Conservation (phyloP, 2,113 vertebrate genomes). For the Ondatra zibethicus region DNA sequence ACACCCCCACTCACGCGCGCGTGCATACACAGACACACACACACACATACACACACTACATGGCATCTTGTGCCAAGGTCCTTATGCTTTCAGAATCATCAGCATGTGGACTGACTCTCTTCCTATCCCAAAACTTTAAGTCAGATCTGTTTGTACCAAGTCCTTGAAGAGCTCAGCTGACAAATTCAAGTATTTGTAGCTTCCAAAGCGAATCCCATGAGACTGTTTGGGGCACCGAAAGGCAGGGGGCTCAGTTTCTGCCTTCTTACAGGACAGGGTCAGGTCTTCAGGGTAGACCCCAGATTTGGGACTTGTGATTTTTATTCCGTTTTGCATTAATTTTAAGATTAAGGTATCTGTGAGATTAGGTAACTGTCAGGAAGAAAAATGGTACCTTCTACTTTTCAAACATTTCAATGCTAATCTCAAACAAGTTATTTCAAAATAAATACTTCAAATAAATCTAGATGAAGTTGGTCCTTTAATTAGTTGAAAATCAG, state of each 20-base stretch:
- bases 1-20: neutral
- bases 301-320: neutral
- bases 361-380: neutral
- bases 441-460: neutral
- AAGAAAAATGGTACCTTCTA: neutral
- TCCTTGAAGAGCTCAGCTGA: neutral
- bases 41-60: neutral
- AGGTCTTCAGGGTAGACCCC: neutral
- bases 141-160: neutral
- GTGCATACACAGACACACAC: neutral
- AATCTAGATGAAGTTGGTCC: neutral
- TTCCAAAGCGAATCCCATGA: neutral
- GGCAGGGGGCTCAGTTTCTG: neutral
- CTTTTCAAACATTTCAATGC: slow-evolving; percentile 6
- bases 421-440: neutral
- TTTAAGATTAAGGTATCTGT: neutral
- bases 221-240: neutral
- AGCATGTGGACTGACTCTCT: neutral
- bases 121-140: neutral
- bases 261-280: neutral
- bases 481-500: neutral
- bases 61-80: rapidly evolving
- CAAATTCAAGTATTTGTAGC: neutral
- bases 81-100: neutral
- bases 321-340: neutral